A percentile compares a stretch with the other conserved stretches of the same genome.
Conservation (phyloP, 53 echinoderm and acorn worm genomes). For the Antedon mediterranea region DNA sequence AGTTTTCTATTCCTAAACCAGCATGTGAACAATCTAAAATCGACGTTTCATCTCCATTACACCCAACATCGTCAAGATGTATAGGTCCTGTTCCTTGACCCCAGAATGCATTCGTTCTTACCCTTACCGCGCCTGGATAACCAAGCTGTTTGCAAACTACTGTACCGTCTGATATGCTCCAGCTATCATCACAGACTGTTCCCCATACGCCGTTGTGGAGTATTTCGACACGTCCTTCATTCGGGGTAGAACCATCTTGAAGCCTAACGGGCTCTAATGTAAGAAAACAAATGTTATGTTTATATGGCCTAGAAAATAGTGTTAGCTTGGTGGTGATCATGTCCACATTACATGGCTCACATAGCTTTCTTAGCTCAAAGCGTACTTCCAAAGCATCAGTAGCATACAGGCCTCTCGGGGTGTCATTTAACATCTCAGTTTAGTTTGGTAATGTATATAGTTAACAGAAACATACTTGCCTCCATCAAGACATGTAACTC, state of each 20-base stretch:
- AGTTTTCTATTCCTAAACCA: not conserved
- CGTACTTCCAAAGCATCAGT: too few relatives aligned
- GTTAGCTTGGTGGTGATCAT: too few relatives aligned
- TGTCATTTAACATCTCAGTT: too few relatives aligned
- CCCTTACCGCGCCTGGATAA: not conserved
- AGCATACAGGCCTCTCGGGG: too few relatives aligned
- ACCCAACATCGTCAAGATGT: not conserved
- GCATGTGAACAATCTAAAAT: not conserved
- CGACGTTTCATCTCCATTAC: not conserved
- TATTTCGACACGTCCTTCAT: not conserved
- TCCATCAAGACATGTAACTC: not conserved
- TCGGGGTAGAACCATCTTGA: not conserved
- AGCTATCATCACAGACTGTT: not conserved
- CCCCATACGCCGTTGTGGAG: not conserved
- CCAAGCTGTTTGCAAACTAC: not conserved
- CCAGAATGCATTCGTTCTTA: not conserved
- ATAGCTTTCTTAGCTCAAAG: too few relatives aligned
- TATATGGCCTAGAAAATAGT: too few relatives aligned
- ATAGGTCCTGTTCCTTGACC: constrained; percentile 1
- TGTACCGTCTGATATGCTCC: not conserved
- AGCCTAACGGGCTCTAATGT: not conserved
- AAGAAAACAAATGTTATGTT: too few relatives aligned
- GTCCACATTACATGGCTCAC: too few relatives aligned
- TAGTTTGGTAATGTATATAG: too few relatives aligned
- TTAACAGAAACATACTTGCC: not conserved